A percentile compares a stretch with the other conserved stretches of the same genome.
Evolutionary conservation across 2,113 vertebrate genomes (phyloP).

Genomic region (Opisthocomus hoazin): DNA sequence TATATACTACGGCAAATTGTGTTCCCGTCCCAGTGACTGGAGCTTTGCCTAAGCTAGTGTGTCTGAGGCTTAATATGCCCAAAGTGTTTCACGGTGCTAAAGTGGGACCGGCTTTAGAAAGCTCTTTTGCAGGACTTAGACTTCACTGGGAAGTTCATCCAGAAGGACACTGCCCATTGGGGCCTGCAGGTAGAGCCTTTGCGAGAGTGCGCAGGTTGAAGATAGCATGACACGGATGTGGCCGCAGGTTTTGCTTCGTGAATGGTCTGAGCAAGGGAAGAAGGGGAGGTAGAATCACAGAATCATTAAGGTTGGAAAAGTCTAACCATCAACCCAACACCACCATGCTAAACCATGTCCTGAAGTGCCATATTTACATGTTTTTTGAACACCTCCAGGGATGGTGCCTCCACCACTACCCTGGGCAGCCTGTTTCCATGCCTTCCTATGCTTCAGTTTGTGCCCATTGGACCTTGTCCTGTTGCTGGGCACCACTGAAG

Average conservation of each 20-base stretch:
- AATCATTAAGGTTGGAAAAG: too few relatives aligned
- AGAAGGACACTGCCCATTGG: neutral
- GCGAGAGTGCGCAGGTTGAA: neutral
- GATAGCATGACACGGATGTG: neutral
- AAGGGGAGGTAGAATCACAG: neutral
- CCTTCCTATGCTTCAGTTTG: too few relatives aligned
- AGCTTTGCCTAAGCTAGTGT: neutral
- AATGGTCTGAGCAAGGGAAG: neutral
- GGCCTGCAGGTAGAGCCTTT: neutral
- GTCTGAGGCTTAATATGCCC: neutral
- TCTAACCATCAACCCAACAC: too few relatives aligned
- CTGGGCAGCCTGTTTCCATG: too few relatives aligned
- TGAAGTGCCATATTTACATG: too few relatives aligned
- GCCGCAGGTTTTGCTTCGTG: neutral
- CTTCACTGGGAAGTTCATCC: neutral
- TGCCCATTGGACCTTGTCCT: too few relatives aligned
- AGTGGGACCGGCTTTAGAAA: neutral
- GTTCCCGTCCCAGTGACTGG: neutral
- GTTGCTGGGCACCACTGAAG: too few relatives aligned
- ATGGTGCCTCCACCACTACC: too few relatives aligned
- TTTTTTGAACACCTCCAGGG: too few relatives aligned
- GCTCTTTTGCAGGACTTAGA: neutral
- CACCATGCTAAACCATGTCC: too few relatives aligned
- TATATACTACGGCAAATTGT: neutral
- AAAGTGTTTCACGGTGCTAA: neutral